Evolutionary conservation across 2,113 vertebrate species (phyloP).

Genomic region (Grammomys surdaster): DNA sequence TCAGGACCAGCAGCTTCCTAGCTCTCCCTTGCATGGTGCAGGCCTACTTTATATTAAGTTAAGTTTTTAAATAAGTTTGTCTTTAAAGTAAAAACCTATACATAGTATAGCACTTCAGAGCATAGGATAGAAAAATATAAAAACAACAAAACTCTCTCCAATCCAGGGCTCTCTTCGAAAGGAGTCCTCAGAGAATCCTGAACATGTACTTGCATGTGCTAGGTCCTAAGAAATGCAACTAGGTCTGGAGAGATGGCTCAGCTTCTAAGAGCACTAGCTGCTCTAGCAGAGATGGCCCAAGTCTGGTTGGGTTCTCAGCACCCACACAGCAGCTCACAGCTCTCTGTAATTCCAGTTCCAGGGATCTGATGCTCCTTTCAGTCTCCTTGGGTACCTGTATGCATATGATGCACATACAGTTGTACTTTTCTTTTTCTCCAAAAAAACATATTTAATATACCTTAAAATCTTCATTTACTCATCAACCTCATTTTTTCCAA

Average conservation of each 20-base stretch:
- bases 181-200: conserved; percentile 7
- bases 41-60: neutral
- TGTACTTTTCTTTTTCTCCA: no score
- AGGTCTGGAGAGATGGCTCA: neutral
- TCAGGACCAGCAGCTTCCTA: neutral
- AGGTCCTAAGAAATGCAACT: neutral
- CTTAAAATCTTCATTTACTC: conserved; percentile 35
- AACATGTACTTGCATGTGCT: neutral
- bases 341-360: neutral
- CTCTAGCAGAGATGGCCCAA: neutral
- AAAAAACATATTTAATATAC: neutral
- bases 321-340: neutral
- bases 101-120: conserved; percentile 29
- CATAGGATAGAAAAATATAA: neutral
- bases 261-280: neutral
- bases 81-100: conserved; percentile 24
- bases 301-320: neutral
- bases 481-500: neutral
- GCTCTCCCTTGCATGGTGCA: neutral
- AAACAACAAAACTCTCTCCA: neutral
- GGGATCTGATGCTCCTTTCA: neutral
- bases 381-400: neutral
- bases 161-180: neutral
- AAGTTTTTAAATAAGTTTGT: conserved; percentile 14
- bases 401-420: neutral